Base-by-base conservation (phyloP, 2,113 vertebrate genomes). In the Colossoma macropomum region DNA sequence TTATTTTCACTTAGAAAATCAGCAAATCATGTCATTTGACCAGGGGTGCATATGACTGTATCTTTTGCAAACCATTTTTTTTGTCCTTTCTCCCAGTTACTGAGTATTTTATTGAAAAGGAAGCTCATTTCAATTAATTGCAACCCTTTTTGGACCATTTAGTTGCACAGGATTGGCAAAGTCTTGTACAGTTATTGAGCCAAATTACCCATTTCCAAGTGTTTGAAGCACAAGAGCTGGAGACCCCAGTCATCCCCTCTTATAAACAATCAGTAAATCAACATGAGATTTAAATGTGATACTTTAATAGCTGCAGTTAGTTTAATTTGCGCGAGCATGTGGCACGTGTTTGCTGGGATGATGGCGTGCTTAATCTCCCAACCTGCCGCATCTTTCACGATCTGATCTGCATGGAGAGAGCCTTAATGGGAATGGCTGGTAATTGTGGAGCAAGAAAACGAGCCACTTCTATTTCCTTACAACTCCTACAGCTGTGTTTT, bases 371-470 rank as follows among this genome's bases (percentile, higher is more conserved):
- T 91, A 91, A 92, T 93, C 87, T 90, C 86, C 90, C 84, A 88
- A 87, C 87, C 85, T 63, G 72, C 83, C 50, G 86, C 84, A 87
- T 88, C 86, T 88, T 88, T 78, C 89, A 86, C 83, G 85, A 87
- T 90, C 88, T 89, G 62, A 90, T 85, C 80, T 85, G 86, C 72
- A 16, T 84, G 45, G 71, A 82, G 86, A 87, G 84, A 82, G 83
- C 90, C 91, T 88, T 93, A 92, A 94, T 92, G 92, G 88, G 91
- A 91, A 91, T 86, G 83, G 85, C 85, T 87, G 68, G 41, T 90
- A 93, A 91, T 87, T 87, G 87, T 77, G 85, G 87, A 88, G 89
- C 86, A 86, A 91, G 10, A 45, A 73, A 60, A 65, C n/a, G 88
- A 85, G 88, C 90, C 84, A 86, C 89, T 86, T 91, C 87, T 77